A percentile compares a stretch with the other conserved stretches of the same genome.
phyloP scores from a whole-genome alignment of 2,113 vertebrate species.

The Actinemys pallida region DNA sequence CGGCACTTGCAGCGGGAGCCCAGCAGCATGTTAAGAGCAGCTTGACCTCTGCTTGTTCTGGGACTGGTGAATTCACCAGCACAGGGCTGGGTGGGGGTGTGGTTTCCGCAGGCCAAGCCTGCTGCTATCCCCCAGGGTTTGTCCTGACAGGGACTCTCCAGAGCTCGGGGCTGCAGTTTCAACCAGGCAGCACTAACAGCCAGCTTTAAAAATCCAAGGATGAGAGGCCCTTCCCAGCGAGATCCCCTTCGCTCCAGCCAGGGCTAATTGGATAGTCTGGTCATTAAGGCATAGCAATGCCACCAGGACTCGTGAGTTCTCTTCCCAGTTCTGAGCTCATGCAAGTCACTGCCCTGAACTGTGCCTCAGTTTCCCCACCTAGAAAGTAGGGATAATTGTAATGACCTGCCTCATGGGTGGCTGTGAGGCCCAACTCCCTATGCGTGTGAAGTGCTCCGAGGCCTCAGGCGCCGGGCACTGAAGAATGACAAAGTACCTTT shows the following conservation, averaged over 20 bases:
- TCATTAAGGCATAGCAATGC: background rate
- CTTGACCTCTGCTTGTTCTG: background rate
- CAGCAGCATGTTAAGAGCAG: background rate
- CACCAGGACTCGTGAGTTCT: background rate
- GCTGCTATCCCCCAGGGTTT: background rate
- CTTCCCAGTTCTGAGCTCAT: background rate
- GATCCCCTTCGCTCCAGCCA: background rate
- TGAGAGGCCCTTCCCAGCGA: background rate
- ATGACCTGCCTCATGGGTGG: background rate
- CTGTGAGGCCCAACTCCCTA: background rate
- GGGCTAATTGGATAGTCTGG: background rate
- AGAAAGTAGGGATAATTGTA: background rate
- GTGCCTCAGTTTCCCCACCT: background rate
- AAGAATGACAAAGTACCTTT: background rate
- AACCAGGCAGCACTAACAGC: background rate
- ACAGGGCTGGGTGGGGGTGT: rapidly evolving
- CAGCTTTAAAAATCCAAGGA: slow-evolving; percentile 15
- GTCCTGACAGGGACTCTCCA: background rate
- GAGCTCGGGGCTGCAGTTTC: background rate
- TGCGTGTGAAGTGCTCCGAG: background rate
- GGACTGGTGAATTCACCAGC: background rate
- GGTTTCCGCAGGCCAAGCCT: background rate
- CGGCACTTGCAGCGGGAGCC: background rate
- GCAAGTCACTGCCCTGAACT: background rate
- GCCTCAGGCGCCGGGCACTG: background rate